Evolutionary conservation across 2,888 invertebrate species (phyloP), one percentile per base, ranked within the genome.

Genomic region (Lithodes maja): DNA sequence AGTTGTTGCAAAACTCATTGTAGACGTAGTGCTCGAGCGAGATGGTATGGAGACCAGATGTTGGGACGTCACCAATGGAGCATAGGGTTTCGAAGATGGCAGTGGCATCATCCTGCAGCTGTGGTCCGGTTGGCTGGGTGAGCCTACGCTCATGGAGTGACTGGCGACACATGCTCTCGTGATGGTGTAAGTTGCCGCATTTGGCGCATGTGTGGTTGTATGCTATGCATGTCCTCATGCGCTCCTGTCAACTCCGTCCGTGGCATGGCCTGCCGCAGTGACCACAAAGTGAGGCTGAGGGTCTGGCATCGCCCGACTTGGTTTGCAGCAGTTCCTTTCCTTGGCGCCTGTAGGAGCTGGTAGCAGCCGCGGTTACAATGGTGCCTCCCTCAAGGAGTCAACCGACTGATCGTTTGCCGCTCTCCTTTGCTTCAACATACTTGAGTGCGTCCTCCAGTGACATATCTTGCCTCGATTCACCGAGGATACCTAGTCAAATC

Each of bases 1-100:
- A 61, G 33, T 0, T 1, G 12, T 12, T 1, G 12, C 74, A 74
- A 74, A 74, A 17, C 74, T 74, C 33, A 17, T 17, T 17, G 74
- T 15, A 15, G 5, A 17, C n/a, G 5, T 74, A 1, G 74, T 5
- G 74, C 74, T 5, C 74, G 33, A 74, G n/a, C n/a, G 74, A 74
- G 74, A 74, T 74, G 33, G 74, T 1, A n/a, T 74, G 74, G 12
- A 74, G 74, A 74, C 74, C 1, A 74, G 74, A 74, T 68, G 68
- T 1, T 74, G 74, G n/a, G 74, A n/a, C 74, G n/a, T 74, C 74
- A 12, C 74, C 74, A 61, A 61, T 1, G 74, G 74, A 17, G 74
- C 74, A 74, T 1, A 74, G 74, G 74, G 74, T 74, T 5, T 74
- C 74, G n/a, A 77, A 77, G 50, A 77, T 49, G 77, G 77, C 77